Evolutionary conservation across 2,888 invertebrate genomes (phyloP), one percentile per base, ranked within the genome.

Genomic region (Leptodirus hochenwartii): DNA sequence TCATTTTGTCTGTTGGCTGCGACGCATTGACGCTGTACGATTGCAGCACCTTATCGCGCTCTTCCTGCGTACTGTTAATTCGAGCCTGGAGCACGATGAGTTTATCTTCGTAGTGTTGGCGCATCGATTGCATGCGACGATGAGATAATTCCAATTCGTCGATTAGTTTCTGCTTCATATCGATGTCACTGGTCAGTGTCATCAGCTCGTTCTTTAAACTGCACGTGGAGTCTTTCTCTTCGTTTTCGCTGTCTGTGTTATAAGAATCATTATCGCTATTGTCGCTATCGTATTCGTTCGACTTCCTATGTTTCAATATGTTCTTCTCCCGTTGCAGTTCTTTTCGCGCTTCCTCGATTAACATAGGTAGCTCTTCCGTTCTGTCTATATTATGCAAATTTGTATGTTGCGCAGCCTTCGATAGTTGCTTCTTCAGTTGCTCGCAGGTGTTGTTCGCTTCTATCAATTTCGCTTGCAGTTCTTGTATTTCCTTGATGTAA

Each of bases 71-170:
- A 37, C 78, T 79, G 43, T 70, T 69, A 40, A 95, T 93, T 48
- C 79, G 76, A 9, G 70, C 69, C 47, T 85, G 80, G 17, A 95
- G 57, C 35, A 81, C 79, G 37, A 71, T 64, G 8, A 95, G 62
- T 46, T 95, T 82, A 35, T 85, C 82, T 55, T 96, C 95, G 56
- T 95, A 96, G 49, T 93, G 88, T 38, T 74, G 69, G 34, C 79
- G 69, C 66, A 95, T 72, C 0, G 79, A 69, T 29, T 82, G 75
- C 49, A 95, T 64, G 27, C 88, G 62, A 30, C 80, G 67, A 50
- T 95, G 90, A 0, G 85, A 85, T 33, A 76, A 58, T 52, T 96
- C 95, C 39, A 96, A 55, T 47, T 95, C 90, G 45, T 90, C 88
- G 37, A 98, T 91, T 25, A 96, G 62, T 32, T 85, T 78, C 41